Evolutionary conservation across 2,113 vertebrate genomes (phyloP), one percentile per base, ranked within the genome.

Genomic region (Morone chrysops): DNA sequence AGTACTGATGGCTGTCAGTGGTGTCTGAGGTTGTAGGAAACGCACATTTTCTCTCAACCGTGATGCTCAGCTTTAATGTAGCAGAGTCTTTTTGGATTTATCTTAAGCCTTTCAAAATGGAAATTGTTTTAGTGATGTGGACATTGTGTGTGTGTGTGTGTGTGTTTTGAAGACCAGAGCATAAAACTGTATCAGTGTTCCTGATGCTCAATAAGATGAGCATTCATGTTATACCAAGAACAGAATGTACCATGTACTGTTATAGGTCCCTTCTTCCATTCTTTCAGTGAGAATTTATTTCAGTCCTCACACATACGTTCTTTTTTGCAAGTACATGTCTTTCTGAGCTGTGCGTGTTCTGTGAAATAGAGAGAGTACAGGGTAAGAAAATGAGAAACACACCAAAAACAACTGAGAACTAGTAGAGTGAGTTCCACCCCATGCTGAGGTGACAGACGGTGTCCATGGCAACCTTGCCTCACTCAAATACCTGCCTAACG

Each of bases 361-460:
- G 75, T 82, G 60, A 78, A 80, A 0, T n/a, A 22, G 13, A 47
- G 20, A 8, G 40, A 67, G 41, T 5, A 2, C 47, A 1, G 10
- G 38, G 38, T 31, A 43, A 66, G 61, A 60, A 22, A 72, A 41
- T 2, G 61, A 72, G 62, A 48, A 70, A 77, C 47, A 43, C n/a
- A 79, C 36, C 17, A 43, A 57, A 78, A 70, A 78, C n/a, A 20
- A 16, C 57, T 61, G 70, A 59, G 50, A 83, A 77, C 38, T 25
- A 63, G 51, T 16, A 17, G 57, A 56, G 25, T 25, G 0, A 43
- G 1, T 51, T 31, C 22, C 53, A 75, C 51, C 70, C 41, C 85
- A 59, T 68, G 75, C 81, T 81, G 86, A 78, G 84, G 80, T 47
- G 80, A 87, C 78, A 87, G 86, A 81, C 38, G 2, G 75, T 83